These are phyloP conservation scores for Thera obeliscata DNA, from an alignment of 2,888 invertebrate genomes.

Conservation along the genomic window DNA sequence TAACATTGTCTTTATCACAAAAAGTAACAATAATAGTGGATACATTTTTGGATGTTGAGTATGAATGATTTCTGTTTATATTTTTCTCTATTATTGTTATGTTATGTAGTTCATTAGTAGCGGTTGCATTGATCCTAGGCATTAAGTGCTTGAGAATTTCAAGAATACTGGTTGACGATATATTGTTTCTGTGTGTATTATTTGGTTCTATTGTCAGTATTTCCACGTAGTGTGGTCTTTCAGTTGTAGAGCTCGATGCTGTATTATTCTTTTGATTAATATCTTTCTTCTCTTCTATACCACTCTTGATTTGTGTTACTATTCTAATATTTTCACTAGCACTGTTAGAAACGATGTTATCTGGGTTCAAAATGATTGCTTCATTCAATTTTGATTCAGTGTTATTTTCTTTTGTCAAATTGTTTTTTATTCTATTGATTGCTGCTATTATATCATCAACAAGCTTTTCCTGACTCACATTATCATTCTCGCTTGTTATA, in stretches of 20 bases:
- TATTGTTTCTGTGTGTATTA: constrained; percentile 59
- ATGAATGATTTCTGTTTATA: constrained; percentile 68
- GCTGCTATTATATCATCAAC: constrained; percentile 75
- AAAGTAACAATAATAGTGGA: constrained; percentile 77
- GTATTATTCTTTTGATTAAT: constrained; percentile 5
- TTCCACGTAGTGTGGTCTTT: constrained; percentile 68
- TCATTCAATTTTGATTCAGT: constrained; percentile 67
- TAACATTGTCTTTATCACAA: constrained; percentile 68
- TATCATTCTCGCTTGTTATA: constrained; percentile 59
- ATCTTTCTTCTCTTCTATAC: constrained; percentile 68
- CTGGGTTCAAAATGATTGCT: constrained; percentile 68
- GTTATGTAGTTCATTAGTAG: constrained; percentile 74
- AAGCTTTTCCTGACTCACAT: constrained; percentile 67
- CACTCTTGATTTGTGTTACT: constrained; percentile 63
- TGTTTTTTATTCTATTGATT: constrained; percentile 75
- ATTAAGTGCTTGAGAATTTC: constrained; percentile 77
- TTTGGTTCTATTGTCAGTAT: constrained; percentile 75
- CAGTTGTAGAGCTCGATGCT: constrained; percentile 45
- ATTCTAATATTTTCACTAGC: constrained; percentile 42
- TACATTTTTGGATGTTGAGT: constrained; percentile 69
- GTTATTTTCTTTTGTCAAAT: constrained; percentile 57
- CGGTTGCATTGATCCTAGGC: constrained; percentile 73
- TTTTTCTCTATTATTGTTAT: constrained; percentile 76
- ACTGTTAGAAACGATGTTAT: constrained; percentile 45
- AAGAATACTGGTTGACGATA: constrained; percentile 67